Percentiles rank a stretch among this genome's conserved stretches.
Conservation (phyloP, 2,113 vertebrate species). For the Hippoglossus stenolepis region DNA sequence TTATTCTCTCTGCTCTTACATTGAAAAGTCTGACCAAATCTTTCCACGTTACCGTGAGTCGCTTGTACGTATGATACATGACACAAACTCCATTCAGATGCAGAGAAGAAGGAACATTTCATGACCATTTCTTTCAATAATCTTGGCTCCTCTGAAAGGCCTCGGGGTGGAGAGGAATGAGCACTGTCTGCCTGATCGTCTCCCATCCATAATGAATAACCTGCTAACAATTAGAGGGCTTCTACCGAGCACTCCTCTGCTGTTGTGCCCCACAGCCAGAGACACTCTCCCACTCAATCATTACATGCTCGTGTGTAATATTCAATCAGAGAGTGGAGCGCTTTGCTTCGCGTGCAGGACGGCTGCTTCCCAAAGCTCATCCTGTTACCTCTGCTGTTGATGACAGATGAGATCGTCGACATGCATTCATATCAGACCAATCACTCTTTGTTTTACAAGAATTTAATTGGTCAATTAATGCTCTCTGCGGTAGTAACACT, state of each 20-base stretch:
- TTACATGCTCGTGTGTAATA: slow-evolving; percentile 23
- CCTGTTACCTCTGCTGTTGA: no score
- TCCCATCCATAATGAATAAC: slow-evolving; percentile 63
- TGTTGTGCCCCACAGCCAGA: slow-evolving; percentile 42
- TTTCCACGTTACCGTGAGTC: not conserved
- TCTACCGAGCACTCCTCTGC: slow-evolving; percentile 28
- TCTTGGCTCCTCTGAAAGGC: slow-evolving; percentile 24
- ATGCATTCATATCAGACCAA: no score
- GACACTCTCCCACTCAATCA: slow-evolving; percentile 41
- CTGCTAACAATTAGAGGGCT: slow-evolving; percentile 64
- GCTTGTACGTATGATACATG: not conserved
- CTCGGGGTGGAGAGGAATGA: slow-evolving; percentile 17
- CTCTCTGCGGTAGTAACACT: no score
- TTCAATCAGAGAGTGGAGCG: slow-evolving; percentile 29
- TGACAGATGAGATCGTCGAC: no score
- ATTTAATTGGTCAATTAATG: no score
- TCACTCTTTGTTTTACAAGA: no score
- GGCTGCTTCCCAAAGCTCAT: not conserved
- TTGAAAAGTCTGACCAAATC: slow-evolving; percentile 3
- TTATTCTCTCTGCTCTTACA: not conserved
- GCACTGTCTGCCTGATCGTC: slow-evolving; percentile 29
- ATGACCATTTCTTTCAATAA: slow-evolving; percentile 6
- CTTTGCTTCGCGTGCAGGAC: slow-evolving; percentile 15
- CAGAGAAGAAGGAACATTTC: slow-evolving; percentile 23
- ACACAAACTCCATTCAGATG: not conserved